Percentiles rank a stretch among this genome's conserved stretches.
Evolutionary conservation across 2,113 vertebrate genomes (phyloP).

Genomic region (Chaetura pelagica): DNA sequence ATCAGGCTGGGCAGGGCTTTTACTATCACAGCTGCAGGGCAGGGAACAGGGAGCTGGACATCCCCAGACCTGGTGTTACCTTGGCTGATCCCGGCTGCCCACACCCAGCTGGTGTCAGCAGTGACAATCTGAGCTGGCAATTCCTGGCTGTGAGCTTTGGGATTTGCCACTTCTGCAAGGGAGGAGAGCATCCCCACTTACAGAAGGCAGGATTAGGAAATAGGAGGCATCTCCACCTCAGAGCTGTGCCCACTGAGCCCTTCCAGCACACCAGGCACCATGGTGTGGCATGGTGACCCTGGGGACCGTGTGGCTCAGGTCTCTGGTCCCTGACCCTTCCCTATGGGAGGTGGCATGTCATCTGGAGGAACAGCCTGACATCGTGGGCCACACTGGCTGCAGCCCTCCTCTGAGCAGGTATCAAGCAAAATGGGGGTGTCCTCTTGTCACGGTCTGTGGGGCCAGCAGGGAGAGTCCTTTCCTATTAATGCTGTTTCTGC

Average conservation of each 20-base stretch:
- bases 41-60: not conserved
- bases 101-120: rapidly evolving
- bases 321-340: not conserved
- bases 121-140: rapidly evolving
- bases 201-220: not conserved
- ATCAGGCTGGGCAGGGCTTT: not conserved
- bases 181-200: not conserved
- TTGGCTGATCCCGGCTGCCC: not conserved
- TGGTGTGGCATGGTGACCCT: rapidly evolving
- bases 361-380: not conserved
- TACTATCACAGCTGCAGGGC: not conserved
- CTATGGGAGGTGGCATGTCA: not conserved
- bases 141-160: not conserved
- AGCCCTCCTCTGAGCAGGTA: not conserved
- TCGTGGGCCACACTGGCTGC: not conserved
- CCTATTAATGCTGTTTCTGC: not conserved
- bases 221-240: rapidly evolving
- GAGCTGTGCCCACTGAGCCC: not conserved
- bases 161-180: not conserved
- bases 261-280: rapidly evolving
- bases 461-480: not conserved
- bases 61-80: not conserved
- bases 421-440: not conserved
- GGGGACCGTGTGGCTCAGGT: not conserved
- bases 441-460: not conserved